These are phyloP conservation scores for Andrena flavipes DNA, from an alignment of 2,888 invertebrate species.

Conservation along the genomic window DNA sequence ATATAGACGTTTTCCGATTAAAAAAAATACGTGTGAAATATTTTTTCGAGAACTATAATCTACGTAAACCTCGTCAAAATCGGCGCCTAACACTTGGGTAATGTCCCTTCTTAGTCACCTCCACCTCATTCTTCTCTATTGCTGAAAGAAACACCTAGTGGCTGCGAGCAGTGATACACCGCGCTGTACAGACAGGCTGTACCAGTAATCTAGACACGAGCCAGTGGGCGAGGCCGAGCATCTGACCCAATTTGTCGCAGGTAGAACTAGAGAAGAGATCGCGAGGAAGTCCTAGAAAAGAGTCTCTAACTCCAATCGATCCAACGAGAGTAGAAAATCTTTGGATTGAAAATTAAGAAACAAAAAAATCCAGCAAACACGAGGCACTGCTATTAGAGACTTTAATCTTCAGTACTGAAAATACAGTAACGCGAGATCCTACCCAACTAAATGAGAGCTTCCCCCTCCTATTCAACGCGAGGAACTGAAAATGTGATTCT, in stretches of 20 bases:
- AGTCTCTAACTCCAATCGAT: neutral
- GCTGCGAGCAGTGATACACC: neutral
- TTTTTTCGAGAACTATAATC: too few species aligned
- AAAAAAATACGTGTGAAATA: too few species aligned
- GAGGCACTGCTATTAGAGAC: neutral
- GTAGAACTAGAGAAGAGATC: slow-evolving; percentile 38
- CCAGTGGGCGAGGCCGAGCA: slow-evolving; percentile 41
- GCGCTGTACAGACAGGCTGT: neutral
- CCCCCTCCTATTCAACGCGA: too few species aligned
- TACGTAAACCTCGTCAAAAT: too few species aligned
- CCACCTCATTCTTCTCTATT: too few species aligned
- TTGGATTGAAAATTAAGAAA: neutral
- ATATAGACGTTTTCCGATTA: too few species aligned
- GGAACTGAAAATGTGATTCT: too few species aligned
- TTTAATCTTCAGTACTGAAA: neutral
- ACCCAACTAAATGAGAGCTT: too few species aligned
- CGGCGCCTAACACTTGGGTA: too few species aligned
- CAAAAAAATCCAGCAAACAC: neutral
- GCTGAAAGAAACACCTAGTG: too few species aligned
- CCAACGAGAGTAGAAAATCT: slow-evolving; percentile 18
- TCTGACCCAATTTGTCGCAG: slow-evolving; percentile 40
- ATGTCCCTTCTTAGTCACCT: too few species aligned
- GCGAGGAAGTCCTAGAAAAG: slow-evolving; percentile 27
- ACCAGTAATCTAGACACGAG: slow-evolving; percentile 11
- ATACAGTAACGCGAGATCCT: neutral